Base-by-base conservation (phyloP, 2,113 vertebrate genomes). In the Calidris pygmaea region DNA sequence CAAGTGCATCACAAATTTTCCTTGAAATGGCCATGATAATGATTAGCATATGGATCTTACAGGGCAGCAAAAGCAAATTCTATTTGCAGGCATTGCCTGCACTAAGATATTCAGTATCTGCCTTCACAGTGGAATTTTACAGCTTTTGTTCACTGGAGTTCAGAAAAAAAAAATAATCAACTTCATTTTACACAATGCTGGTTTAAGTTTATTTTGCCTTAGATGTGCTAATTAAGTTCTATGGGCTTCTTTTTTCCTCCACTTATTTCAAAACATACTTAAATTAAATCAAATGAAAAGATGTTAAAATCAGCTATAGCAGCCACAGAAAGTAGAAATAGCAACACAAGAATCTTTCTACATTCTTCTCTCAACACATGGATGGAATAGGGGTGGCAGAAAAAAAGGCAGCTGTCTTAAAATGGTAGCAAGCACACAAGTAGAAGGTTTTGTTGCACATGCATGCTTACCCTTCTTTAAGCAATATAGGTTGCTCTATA, bases 401-500 rank as follows among this genome's bases (percentile, higher is more conserved):
- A 75, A 56, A 79, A 78, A 30, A 73, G 43, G 63, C 8, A 37
- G 21, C 35, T 93, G 84, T 50, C 53, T 95, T 85, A 66, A 52
- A 75, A 92, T 27, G 26, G 60, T 8, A 81, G 55, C 24, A 93
- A 94, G 48, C 41, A 86, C 53, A 83, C 1, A 7, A 72, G 10
- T 32, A 56, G 15, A 84, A 11, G 35, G 41, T 14, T 93, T 47
- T 83, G 35, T 50, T 79, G 58, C 50, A 48, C n/a, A 24, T 15
- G 45, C 30, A 56, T 24, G 41, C 99, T 98, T 98, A 99, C 99
- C 99, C 99, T 96, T 99, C 99, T 97, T 99, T 99, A 72, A 99
- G 99, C 97, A 99, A 98, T 97, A 99, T 99, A 26, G 99, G 99
- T 8, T 99, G 99, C 94, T 99, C 99, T 85, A 99, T 99, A 80